Evolutionary conservation across 2,113 vertebrate species (phyloP).

Genomic region (Oceanodroma tethys): DNA sequence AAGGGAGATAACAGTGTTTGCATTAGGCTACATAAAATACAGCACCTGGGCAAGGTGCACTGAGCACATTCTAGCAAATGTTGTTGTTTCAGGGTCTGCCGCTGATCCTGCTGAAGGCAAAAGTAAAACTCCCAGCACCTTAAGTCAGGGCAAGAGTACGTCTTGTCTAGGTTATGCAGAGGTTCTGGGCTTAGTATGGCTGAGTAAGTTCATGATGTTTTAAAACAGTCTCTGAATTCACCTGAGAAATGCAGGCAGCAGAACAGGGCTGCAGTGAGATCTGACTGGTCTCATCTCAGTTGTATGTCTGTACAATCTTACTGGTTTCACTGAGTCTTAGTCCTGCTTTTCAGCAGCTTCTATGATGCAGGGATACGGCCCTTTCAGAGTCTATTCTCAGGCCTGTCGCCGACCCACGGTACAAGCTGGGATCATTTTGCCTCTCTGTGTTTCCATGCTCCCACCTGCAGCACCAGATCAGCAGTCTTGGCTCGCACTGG

Average conservation of each 20-base stretch:
- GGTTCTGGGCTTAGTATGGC: not conserved
- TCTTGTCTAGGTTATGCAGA: not conserved
- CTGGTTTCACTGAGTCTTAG: not conserved
- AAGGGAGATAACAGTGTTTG: slow-evolving; percentile 35
- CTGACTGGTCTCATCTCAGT: not conserved
- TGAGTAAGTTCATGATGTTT: not conserved
- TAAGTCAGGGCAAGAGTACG: not conserved
- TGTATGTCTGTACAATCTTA: not conserved
- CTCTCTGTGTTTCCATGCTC: not conserved
- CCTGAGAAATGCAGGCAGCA: not conserved
- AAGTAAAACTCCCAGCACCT: not conserved
- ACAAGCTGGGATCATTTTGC: not conserved
- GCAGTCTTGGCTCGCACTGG: not conserved
- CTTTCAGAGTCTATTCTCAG: not conserved
- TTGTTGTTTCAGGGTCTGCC: not conserved
- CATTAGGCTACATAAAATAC: not conserved
- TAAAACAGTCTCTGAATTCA: not conserved
- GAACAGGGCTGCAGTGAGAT: not conserved
- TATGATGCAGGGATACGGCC: rapidly evolving
- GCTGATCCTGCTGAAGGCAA: not conserved
- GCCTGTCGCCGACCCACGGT: rapidly evolving
- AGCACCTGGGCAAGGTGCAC: slow-evolving; percentile 40
- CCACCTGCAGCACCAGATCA: not conserved
- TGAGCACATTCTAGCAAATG: not conserved
- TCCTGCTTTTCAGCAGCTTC: not conserved